Evolutionary conservation across 2,888 invertebrate species (phyloP).

Genomic region (Marasmarcha lunaedactyla): DNA sequence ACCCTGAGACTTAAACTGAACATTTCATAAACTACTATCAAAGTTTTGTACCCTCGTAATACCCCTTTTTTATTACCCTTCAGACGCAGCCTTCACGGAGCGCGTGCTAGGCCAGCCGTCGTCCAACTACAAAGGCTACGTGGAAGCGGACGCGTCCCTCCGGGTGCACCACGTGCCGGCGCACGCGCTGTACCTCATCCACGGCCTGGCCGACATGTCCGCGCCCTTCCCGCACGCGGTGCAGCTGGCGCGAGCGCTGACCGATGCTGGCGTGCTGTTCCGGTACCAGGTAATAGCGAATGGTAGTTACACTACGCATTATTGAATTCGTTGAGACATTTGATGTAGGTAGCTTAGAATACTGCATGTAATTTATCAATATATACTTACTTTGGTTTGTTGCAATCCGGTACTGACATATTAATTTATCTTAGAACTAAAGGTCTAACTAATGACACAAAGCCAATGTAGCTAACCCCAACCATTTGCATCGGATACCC

Average conservation of each 20-base stretch:
- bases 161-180: constrained; percentile 89
- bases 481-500: no score
- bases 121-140: constrained; percentile 91
- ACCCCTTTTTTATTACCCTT: no score
- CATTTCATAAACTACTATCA: no score
- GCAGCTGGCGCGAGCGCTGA: constrained; percentile 87
- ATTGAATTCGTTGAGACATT: no score
- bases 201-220: constrained; percentile 92
- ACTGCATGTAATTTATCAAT: not conserved
- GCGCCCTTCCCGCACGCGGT: constrained; percentile 95
- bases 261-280: constrained; percentile 89
- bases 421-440: no score
- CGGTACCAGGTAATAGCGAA: constrained; percentile 95
- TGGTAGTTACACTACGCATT: no score
- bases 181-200: constrained; percentile 89
- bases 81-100: constrained; percentile 97
- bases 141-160: constrained; percentile 91
- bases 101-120: constrained; percentile 89
- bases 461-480: no score
- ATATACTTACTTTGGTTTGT: not conserved
- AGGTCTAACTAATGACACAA: no score
- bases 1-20: no score
- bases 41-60: no score
- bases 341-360: not conserved
- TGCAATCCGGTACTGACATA: no score